These are phyloP conservation scores for Parazoanthus atlanticus DNA, from an alignment of 92 coral and sea anemone species.

Conservation along the genomic window DNA sequence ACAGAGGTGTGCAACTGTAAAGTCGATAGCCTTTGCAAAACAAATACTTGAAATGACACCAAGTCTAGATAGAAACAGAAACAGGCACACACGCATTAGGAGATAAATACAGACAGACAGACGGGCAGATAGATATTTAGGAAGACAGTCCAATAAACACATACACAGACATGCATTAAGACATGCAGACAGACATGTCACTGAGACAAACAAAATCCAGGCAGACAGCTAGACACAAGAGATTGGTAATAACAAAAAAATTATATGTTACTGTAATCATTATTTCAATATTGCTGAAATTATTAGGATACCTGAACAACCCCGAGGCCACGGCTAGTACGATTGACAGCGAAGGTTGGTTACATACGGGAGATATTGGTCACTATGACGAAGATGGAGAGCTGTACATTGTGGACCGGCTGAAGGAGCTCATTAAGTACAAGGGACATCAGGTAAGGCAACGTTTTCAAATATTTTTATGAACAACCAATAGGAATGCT, in stretches of 20 bases:
- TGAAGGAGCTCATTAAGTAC: slow-evolving; percentile 89
- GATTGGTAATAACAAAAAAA: not conserved
- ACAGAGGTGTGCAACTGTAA: too few species aligned
- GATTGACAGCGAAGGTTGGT: slow-evolving; percentile 84
- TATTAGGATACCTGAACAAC: slow-evolving; percentile 83
- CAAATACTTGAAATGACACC: too few species aligned
- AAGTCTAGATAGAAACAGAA: too few species aligned
- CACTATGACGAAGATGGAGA: slow-evolving; percentile 86
- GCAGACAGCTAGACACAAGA: not conserved
- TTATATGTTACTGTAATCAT: not conserved
- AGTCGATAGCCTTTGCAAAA: too few species aligned
- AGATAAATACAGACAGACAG: too few species aligned
- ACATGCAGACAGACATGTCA: too few species aligned
- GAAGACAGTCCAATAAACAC: too few species aligned
- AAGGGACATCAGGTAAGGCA: slow-evolving; percentile 86
- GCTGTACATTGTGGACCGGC: slow-evolving; percentile 83
- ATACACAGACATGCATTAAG: too few species aligned
- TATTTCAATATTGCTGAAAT: too few species aligned
- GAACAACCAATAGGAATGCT: not conserved
- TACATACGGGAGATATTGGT: slow-evolving; percentile 90
- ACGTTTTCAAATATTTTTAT: not conserved
- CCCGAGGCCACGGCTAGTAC: slow-evolving; percentile 78
- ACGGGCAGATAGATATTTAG: too few species aligned
- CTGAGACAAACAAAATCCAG: too few species aligned
- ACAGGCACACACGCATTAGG: too few species aligned